Conservation (phyloP, 2,113 vertebrate species). For the Xiphophorus hellerii region DNA sequence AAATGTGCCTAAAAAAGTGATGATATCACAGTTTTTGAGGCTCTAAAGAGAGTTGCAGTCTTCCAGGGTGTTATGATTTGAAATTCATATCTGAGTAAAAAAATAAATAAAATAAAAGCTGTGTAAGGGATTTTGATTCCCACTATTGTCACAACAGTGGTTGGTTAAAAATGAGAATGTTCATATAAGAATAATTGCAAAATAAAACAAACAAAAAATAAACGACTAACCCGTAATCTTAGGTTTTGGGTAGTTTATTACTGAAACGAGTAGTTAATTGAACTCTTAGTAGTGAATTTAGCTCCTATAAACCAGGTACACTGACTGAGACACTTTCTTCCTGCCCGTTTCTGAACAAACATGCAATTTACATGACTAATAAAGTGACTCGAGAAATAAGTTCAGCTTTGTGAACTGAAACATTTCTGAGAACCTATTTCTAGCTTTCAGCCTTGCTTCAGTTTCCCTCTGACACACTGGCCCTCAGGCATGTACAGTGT, state of each 20-base stretch:
- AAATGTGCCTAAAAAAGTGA: conserved; percentile 32
- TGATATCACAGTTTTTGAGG: conserved; percentile 48
- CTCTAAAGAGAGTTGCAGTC: conserved; percentile 30
- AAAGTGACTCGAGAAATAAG: not conserved
- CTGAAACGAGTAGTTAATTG: not conserved
- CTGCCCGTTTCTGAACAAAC: no score
- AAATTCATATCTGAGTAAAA: conserved; percentile 21
- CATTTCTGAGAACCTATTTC: not conserved
- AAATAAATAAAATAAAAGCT: conserved; percentile 8
- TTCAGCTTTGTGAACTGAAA: not conserved
- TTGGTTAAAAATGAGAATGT: conserved; percentile 20
- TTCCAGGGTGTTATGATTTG: conserved; percentile 27
- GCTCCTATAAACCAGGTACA: not conserved
- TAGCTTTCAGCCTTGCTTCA: not conserved
- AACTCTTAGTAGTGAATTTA: not conserved
- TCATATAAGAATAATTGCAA: not conserved
- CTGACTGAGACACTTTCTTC: no score
- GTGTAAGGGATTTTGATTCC: conserved; percentile 25
- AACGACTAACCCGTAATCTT: not conserved
- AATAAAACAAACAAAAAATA: not conserved
- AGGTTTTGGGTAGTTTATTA: not conserved
- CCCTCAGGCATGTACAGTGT: conserved; percentile 27
- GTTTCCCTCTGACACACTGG: conserved; percentile 7
- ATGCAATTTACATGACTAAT: not conserved
- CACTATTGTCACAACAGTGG: conserved; percentile 16